These are phyloP conservation scores for Leptopilina clavipes DNA, from an alignment of 1,140 invertebrate genomes.

Conservation along the genomic window DNA sequence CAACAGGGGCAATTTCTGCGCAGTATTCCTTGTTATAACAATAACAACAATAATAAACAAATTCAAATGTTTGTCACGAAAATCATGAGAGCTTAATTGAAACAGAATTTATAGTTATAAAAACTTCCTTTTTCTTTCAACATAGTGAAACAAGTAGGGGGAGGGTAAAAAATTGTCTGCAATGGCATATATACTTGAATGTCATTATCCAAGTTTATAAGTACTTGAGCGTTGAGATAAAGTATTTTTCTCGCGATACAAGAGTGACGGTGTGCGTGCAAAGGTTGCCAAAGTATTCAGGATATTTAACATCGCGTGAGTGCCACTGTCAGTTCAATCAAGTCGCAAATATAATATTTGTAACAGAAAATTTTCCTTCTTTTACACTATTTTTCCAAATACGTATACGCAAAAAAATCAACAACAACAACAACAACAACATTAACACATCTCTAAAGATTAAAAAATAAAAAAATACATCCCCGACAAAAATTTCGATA, in stretches of 20 bases:
- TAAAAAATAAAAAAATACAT: too few relatives aligned
- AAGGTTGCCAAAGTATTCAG: constrained; percentile 4
- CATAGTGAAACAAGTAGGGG: background rate
- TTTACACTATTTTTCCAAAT: background rate
- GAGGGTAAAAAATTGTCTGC: background rate
- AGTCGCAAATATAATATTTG: background rate
- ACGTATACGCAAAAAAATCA: too few relatives aligned
- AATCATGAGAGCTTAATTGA: background rate
- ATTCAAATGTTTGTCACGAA: too few relatives aligned
- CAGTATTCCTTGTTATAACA: too few relatives aligned
- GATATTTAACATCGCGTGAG: constrained; percentile 13
- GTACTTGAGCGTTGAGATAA: constrained; percentile 4
- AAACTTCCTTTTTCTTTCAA: background rate
- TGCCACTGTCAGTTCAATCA: constrained; percentile 15
- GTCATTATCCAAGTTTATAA: constrained; percentile 4
- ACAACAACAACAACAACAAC: too few relatives aligned
- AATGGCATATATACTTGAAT: constrained; percentile 1
- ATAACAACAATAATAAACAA: too few relatives aligned
- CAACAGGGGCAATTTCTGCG: too few relatives aligned
- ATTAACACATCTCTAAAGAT: too few relatives aligned
- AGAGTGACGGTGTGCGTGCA: constrained; percentile 14
- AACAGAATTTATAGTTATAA: constrained; percentile 12
- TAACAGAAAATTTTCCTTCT: background rate
- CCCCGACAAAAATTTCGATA: too few relatives aligned
- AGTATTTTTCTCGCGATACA: constrained; percentile 1